Conservation (phyloP, 1,140 invertebrate species). For the Lasioglossum baleicum region DNA sequence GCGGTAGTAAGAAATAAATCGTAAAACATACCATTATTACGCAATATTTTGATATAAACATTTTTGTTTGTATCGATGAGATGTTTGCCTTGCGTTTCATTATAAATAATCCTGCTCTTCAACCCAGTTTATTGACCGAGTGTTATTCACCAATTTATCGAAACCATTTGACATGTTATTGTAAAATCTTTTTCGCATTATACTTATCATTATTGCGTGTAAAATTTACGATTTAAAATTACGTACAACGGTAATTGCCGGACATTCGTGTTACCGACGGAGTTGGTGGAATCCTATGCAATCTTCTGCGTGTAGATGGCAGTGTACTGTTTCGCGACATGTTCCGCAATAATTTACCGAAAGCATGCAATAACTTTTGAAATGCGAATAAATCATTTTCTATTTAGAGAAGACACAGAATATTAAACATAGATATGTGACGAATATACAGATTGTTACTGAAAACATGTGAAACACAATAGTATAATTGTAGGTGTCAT, state of each 20-base stretch:
- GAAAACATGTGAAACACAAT: background rate
- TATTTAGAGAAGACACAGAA: background rate
- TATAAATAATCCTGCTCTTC: too few relatives aligned
- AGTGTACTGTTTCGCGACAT: background rate
- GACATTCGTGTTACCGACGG: slow-evolving; percentile 7
- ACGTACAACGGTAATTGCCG: background rate
- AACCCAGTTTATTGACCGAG: too few relatives aligned
- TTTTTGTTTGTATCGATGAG: too few relatives aligned
- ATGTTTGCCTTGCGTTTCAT: too few relatives aligned
- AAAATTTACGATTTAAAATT: background rate
- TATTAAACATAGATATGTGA: background rate
- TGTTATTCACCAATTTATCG: too few relatives aligned
- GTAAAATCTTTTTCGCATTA: background rate
- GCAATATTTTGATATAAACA: too few relatives aligned
- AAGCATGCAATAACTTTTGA: background rate
- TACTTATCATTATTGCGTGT: background rate
- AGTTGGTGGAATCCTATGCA: background rate
- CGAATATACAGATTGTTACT: background rate
- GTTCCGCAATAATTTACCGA: background rate
- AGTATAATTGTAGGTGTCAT: background rate
- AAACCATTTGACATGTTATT: background rate
- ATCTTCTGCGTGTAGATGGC: slow-evolving; percentile 4
- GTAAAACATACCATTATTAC: too few relatives aligned
- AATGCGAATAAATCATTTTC: background rate
- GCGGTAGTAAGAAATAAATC: background rate